Base-by-base conservation (phyloP, 1,140 invertebrate genomes). In the Kradibia gibbosae region DNA sequence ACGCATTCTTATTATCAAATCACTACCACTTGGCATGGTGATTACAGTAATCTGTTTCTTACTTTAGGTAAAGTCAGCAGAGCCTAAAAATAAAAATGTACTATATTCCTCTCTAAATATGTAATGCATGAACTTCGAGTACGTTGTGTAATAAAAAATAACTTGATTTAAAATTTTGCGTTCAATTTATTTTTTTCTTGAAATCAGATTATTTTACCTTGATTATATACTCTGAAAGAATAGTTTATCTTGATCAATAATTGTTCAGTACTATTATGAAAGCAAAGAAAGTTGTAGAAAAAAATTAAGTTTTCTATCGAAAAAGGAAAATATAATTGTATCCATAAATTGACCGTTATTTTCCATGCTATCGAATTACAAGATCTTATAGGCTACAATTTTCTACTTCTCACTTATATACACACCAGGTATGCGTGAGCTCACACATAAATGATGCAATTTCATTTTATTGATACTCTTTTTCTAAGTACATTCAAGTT, bases 41-140 rank as follows among this genome's bases (percentile, higher is more conserved):
- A 75, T 75, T 53, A 34, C 34, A 48, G 39, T 75, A 50, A 60
- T 31, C 73, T 75, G 73, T 75, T 75, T 39, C 70, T 20, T 22
- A 39, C 34, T 39, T 20, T 20, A 20, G 62, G 20, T 36, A 17
- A 20, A 53, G 15, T 36, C 60, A 10, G 4, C 31, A 36, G 7
- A 39, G 34, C 5, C 34, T 36, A 22, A 67, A 67, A 39, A n/a
- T n/a, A 39, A 67, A 67, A 67, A 36, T 28, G 20, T n/a, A 22
- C 17, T 17, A 4, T 62, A 39, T 31, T 34, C 45, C 45, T 48
- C 36, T 45, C 45, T 25, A 53, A 73, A 73, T 20, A 36, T 34
- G 34, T 53, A 39, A 1, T 39, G 13, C 20, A 20, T 34, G 31
- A 28, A 28, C 31, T 10, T 3, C 31, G 31, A 65, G 31, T 36